Base-by-base conservation (phyloP, 2,888 invertebrate genomes). In the Ecliptopera silaceata region DNA sequence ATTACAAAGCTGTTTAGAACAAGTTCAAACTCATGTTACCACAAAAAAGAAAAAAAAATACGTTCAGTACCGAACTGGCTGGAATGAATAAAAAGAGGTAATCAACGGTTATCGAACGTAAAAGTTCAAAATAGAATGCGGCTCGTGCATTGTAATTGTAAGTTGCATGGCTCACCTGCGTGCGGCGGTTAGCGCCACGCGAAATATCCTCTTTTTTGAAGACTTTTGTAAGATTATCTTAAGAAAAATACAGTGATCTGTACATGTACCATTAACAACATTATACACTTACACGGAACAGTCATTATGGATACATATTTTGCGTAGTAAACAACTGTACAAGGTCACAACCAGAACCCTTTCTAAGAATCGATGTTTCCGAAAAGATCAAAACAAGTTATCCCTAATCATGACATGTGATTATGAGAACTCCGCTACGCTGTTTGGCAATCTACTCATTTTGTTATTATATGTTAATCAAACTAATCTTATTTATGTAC, bases 101-200 rank as follows among this genome's bases (percentile, higher is more conserved):
- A 69, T 65, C 53, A 70, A 68, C 68, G 68, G 70, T 67, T 67
- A 70, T 63, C 63, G 69, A 72, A 67, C 53, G 65, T 48, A 70
- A 69, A 74, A 72, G 72, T 74, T 74, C 63, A 71, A 76, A 78
- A 81, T 82, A 83, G 84, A 82, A 75, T 59, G 76, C 82, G 77
- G 80, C 79, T 61, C 69, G 61, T 72, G 80, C 78, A 76, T 79
- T 77, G 77, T 61, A 58, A 59, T 62, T 62, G 62, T 49, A 45
- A 51, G 61, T 42, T 66, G 73, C 68, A 74, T 69, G 34, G 56
- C 59, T 79, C 82, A 81, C 76, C 82, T 79, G 79, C 80, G 66
- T 79, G 79, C 80, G 66, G 65, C 61, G 68, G 68, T 75, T 77
- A 72, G 64, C 61, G 66, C 66, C 80, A 80, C 76, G 81, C 79